Percentiles rank a stretch among this genome's conserved stretches.
Conservation (phyloP, 2,113 vertebrate species). For the Nipponia nippon region DNA sequence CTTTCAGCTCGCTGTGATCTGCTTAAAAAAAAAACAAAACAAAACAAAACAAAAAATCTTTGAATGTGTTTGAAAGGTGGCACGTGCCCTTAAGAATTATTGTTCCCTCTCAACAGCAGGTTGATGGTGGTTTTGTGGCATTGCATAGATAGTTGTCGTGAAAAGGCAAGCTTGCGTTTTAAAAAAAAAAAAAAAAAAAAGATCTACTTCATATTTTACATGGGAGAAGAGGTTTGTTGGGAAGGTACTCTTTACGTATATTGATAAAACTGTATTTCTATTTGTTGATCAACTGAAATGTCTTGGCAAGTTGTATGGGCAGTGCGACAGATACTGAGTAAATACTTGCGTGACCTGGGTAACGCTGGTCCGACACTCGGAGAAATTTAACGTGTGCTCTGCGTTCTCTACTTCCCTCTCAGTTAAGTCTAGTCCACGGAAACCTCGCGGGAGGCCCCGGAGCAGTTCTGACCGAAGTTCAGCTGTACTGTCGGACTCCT, state of each 20-base stretch:
- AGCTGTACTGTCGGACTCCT: slow-evolving; percentile 70
- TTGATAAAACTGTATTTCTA: neutral
- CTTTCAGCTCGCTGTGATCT: neutral
- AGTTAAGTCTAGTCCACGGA: slow-evolving; percentile 79
- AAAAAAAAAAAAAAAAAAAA: neutral
- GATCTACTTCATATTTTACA: neutral
- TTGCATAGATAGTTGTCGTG: neutral
- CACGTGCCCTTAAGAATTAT: neutral
- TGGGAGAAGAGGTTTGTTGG: neutral
- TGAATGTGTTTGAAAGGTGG: neutral
- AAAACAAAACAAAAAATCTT: neutral
- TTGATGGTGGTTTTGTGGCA: neutral
- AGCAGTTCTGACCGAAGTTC: slow-evolving; percentile 75
- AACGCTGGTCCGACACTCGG: rapidly evolving
- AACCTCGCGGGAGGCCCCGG: slow-evolving; percentile 81
- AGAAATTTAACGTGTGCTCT: slow-evolving; percentile 46
- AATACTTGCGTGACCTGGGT: neutral
- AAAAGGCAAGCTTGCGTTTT: neutral
- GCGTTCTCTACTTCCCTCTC: slow-evolving; percentile 57
- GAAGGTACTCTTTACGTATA: neutral
- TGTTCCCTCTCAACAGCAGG: neutral
- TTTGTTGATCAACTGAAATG: neutral
- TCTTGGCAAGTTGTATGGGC: neutral
- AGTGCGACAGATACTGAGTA: neutral
- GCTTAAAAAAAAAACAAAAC: neutral